Evolutionary conservation across 2,797 vertebrate species (phyloP), one percentile per base, ranked within the genome.

Genomic region (Novumbra hubbsi): DNA sequence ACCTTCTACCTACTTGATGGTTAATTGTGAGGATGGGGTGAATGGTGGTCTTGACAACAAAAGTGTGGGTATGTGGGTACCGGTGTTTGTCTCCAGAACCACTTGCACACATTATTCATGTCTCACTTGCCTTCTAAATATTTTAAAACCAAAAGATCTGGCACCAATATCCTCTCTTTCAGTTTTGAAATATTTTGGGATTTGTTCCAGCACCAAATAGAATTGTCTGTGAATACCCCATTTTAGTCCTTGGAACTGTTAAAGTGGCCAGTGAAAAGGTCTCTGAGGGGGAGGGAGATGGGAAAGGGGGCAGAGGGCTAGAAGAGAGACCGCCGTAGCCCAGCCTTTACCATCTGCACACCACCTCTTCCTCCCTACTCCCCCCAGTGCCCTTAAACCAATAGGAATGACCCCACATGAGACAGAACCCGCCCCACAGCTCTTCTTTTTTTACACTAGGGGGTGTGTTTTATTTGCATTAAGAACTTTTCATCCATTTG

Each of bases 11-110:
- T 45, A 12, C 41, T 12, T 45, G 41, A 45, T 45, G n/a, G n/a
- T n/a, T n/a, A n/a, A n/a, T n/a, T n/a, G n/a, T n/a, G 34, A 38
- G 34, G 34, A 38, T 38, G 5, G 1, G 34, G 5, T 5, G 8
- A 38, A 38, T 38, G 8, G 34, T 38, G 1, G 34, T 38, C 34
- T 38, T 0, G 4, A 2, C 4, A 38, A 5, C 34, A 7, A 38
- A 5, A 6, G 50, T 55, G 17, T 55, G 50, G 5, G 17, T 70
- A 50, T 71, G 70, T 71, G 69, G 32, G 69, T 70, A 48, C 34
- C 19, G 48, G 73, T 72, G 68, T 80, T 64, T 69, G 32, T 63
- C 32, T 15, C 49, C 49, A 52, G 14, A 7, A 3, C 12, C 3
- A 52, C 1, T 38, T 38, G 4, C 34, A 0, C 3, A 52, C 49